These are phyloP conservation scores for Anolis apletophallus DNA, from an alignment of 2,797 vertebrate genomes.

Conservation along the genomic window DNA sequence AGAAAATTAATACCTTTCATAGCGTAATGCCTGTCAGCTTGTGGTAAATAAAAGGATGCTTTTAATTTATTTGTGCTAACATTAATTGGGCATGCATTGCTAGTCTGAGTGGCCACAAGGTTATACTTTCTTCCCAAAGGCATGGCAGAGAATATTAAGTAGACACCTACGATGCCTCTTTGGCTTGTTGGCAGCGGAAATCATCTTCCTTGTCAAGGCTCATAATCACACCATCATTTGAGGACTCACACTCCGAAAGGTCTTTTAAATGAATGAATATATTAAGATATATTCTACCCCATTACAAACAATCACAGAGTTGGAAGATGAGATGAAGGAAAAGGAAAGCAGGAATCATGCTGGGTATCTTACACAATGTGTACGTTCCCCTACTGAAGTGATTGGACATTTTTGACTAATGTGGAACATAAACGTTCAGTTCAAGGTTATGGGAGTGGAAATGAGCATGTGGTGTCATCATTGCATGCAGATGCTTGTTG, in stretches of 20 bases:
- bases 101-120: conserved; percentile 37
- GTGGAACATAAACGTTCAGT: too few relatives aligned
- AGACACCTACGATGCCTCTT: not conserved
- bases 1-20: conserved; percentile 35
- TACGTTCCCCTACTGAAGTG: too few relatives aligned
- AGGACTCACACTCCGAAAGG: conserved; percentile 32
- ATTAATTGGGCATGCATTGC: conserved; percentile 25
- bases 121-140: conserved; percentile 40
- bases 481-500: too few relatives aligned
- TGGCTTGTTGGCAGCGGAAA: conserved; percentile 18
- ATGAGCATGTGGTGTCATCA: too few relatives aligned
- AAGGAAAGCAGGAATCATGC: not conserved
- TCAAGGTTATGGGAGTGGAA: too few relatives aligned
- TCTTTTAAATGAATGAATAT: conserved; percentile 18
- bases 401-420: too few relatives aligned
- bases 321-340: not conserved
- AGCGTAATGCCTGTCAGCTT: not conserved
- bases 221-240: conserved; percentile 40
- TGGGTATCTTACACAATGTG: too few relatives aligned
- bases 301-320: not conserved
- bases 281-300: not conserved
- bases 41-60: conserved; percentile 28
- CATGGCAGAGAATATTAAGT: conserved; percentile 27
- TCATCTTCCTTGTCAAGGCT: conserved; percentile 29
- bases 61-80: conserved; percentile 24